These are phyloP conservation scores for Xestia sexstrigata DNA, from an alignment of 2,888 invertebrate genomes.

Conservation along the genomic window DNA sequence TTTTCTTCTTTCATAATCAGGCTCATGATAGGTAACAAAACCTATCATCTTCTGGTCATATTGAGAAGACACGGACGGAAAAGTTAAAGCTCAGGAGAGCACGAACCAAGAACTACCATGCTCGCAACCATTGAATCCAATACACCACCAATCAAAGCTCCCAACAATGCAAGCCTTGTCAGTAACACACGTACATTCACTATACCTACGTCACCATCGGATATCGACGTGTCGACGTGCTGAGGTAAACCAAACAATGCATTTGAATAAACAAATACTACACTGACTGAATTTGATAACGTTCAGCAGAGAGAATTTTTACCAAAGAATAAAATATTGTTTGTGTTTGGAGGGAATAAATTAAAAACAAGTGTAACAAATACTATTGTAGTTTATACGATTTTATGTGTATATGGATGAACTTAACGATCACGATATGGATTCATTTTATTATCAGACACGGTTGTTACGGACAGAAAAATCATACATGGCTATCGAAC, in stretches of 20 bases:
- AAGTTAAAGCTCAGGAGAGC: too few relatives aligned
- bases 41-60: too few relatives aligned
- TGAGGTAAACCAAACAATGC: conserved; percentile 34
- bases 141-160: background rate
- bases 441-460: too few relatives aligned
- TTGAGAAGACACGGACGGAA: too few relatives aligned
- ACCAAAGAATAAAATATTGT: conserved; percentile 17
- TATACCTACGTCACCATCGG: conserved; percentile 1
- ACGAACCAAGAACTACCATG: too few relatives aligned
- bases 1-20: too few relatives aligned
- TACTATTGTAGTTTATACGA: background rate
- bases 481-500: background rate
- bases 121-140: conserved; percentile 7
- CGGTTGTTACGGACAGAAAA: background rate
- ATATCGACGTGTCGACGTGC: conserved; percentile 27
- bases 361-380: background rate
- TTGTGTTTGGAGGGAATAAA: background rate
- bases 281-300: conserved; percentile 37
- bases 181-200: conserved; percentile 3
- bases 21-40: too few relatives aligned
- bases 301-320: background rate
- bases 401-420: background rate
- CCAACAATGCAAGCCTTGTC: conserved; percentile 10
- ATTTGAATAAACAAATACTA: conserved; percentile 50
- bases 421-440: too few relatives aligned